Evolutionary conservation across 2,113 vertebrate species (phyloP).

Genomic region (Ptychochromis oligacanthus): DNA sequence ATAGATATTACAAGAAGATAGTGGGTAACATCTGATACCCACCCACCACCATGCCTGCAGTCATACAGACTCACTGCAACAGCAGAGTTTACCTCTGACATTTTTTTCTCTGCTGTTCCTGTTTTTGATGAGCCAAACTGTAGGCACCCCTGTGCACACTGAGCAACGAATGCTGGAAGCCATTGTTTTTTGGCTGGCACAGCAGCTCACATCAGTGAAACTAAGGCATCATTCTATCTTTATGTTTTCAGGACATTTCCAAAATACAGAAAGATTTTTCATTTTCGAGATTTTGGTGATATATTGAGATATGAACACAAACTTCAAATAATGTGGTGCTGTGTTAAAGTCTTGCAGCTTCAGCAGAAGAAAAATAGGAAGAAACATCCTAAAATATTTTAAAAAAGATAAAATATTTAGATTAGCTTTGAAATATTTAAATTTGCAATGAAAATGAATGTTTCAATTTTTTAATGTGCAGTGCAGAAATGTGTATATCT

Average conservation of each 20-base stretch:
- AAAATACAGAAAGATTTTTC: not conserved
- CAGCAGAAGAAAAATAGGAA: not conserved
- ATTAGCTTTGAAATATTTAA: too few relatives aligned
- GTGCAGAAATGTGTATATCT: not conserved
- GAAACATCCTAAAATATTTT: not conserved
- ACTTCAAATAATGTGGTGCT: not conserved
- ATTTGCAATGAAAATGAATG: not conserved
- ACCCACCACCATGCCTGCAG: slow-evolving; percentile 20
- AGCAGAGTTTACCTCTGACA: slow-evolving; percentile 13
- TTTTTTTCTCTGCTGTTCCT: not conserved
- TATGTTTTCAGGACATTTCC: not conserved
- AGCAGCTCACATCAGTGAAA: slow-evolving; percentile 6
- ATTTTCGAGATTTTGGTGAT: not conserved
- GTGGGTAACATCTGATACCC: slow-evolving; percentile 14
- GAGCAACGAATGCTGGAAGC: slow-evolving; percentile 16
- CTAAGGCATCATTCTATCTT: not conserved
- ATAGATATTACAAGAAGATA: not conserved
- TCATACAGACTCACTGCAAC: slow-evolving; percentile 4
- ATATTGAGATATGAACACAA: not conserved
- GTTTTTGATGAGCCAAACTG: not conserved
- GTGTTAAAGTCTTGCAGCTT: not conserved
- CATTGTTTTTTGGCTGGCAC: not conserved
- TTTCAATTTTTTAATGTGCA: not conserved
- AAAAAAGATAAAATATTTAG: not conserved
- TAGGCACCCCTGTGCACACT: not conserved